Evolutionary conservation across 2,888 invertebrate species (phyloP), one percentile per base, ranked within the genome.

Genomic region (Mongoloraphidia duomilia): DNA sequence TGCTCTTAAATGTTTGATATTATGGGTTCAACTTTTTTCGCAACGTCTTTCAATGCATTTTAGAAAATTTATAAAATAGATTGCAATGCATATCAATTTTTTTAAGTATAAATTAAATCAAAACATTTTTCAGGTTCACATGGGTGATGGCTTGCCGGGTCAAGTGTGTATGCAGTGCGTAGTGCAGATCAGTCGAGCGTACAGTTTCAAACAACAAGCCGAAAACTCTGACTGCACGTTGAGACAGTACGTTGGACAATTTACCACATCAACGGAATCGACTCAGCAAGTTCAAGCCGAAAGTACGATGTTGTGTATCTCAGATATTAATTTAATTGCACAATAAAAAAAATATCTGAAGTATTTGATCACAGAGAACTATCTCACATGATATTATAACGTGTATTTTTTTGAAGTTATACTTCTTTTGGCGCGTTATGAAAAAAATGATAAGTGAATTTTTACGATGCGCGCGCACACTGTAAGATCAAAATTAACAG

Each of bases 101-200:
- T 17, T 2, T 17, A 17, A 17, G 4, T 17, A 2, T n/a, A 4
- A 17, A 3, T 26, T 46, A 38, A 9, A 35, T 34, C 44, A n/a
- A 42, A 42, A 46, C 47, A 8, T 14, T 17, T 51, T 49, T n/a
- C 45, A 57, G 57, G 42, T 55, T 6, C 36, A 49, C 14, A 11
- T 44, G 47, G 53, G 51, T 13, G 57, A 57, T 47, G 55, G 55
- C 14, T 44, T 57, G 38, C 57, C 57, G n/a, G 34, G 51, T 9
- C 49, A 57, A 53, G 51, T 57, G 40, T 57, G 57, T 39, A 44
- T 50, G 12, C 54, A 54, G 44, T 57, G 57, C 49, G 41, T 55
- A 34, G 34, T 50, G 12, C 51, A 54, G 45, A 49, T 57, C 9
- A 57, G 46, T 9, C 52, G 54, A 46, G 53, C 57, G 3, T 55